Conservation (phyloP, 2,888 invertebrate genomes). For the Ormyrus rosae region DNA sequence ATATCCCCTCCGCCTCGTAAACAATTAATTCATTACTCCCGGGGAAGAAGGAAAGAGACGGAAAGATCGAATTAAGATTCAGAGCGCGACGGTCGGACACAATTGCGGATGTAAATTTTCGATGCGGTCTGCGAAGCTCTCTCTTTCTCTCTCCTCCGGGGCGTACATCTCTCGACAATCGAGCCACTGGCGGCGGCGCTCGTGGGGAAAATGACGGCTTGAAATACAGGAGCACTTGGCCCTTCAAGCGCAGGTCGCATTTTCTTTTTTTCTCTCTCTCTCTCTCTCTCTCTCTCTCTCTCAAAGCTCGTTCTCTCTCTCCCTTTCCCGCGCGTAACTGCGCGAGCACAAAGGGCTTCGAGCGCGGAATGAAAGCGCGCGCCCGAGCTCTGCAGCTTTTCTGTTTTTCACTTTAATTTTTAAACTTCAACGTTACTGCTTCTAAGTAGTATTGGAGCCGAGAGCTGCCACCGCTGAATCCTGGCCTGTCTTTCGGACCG, state of each 20-base stretch:
- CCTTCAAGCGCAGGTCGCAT: conserved; percentile 11
- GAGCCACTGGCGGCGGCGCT: not conserved
- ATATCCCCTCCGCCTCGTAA: not conserved
- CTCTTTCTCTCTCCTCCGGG: not conserved
- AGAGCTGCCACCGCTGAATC: too few relatives aligned
- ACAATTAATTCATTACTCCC: conserved; percentile 5
- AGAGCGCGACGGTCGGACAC: not conserved
- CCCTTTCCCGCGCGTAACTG: too few relatives aligned
- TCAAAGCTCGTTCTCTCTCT: too few relatives aligned
- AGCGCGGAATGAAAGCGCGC: too few relatives aligned
- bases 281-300: not conserved
- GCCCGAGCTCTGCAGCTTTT: too few relatives aligned
- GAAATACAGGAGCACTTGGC: conserved; percentile 8
- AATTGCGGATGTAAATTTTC: not conserved
- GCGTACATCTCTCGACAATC: not conserved
- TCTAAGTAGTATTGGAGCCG: too few relatives aligned
- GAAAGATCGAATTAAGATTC: conserved; percentile 9
- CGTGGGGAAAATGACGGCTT: not conserved
- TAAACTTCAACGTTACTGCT: too few relatives aligned
- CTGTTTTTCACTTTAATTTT: too few relatives aligned
- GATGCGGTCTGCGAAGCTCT: too few relatives aligned
- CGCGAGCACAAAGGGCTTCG: too few relatives aligned
- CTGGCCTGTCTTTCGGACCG: too few relatives aligned
- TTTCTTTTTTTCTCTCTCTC: not conserved
- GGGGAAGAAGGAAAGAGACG: not conserved